Conservation (phyloP, 2,888 invertebrate species). For the Drosophila mulleri region DNA sequence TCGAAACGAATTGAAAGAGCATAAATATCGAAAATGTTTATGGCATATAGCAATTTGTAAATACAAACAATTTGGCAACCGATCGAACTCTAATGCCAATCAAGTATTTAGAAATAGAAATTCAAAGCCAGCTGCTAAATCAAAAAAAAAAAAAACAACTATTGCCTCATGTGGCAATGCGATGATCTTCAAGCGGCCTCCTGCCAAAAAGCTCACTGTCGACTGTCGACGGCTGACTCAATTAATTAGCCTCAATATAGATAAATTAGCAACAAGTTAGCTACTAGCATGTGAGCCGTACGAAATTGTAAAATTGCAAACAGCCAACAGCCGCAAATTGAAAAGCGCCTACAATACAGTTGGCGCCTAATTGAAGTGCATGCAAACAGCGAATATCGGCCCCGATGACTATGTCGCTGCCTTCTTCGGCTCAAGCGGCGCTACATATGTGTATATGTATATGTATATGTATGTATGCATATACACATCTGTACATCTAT, state of each 20-base stretch:
- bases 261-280: conserved; percentile 67
- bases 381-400: conserved; percentile 48
- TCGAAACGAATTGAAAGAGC: conserved; percentile 39
- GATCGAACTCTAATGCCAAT: conserved; percentile 48
- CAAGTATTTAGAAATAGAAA: conserved; percentile 43
- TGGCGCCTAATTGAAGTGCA: conserved; percentile 75
- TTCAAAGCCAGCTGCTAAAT: conserved; percentile 45
- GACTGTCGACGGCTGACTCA: conserved; percentile 38
- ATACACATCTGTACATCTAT: conserved; percentile 15
- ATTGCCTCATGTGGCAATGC: conserved; percentile 19
- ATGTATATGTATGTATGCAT: background rate
- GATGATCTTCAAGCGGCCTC: conserved; percentile 57
- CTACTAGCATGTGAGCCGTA: conserved; percentile 37
- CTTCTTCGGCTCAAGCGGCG: conserved; percentile 17
- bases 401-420: conserved; percentile 13
- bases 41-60: conserved; percentile 1
- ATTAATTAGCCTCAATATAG: conserved; percentile 75
- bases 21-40: conserved; percentile 40
- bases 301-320: conserved; percentile 23
- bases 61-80: conserved; percentile 42
- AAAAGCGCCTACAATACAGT: conserved; percentile 63
- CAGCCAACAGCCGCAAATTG: conserved; percentile 54
- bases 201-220: background rate
- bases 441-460: background rate
- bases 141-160: conserved; percentile 17